Evolutionary conservation across 1,140 invertebrate species (phyloP).

Genomic region (Choristoneura fumiferana): DNA sequence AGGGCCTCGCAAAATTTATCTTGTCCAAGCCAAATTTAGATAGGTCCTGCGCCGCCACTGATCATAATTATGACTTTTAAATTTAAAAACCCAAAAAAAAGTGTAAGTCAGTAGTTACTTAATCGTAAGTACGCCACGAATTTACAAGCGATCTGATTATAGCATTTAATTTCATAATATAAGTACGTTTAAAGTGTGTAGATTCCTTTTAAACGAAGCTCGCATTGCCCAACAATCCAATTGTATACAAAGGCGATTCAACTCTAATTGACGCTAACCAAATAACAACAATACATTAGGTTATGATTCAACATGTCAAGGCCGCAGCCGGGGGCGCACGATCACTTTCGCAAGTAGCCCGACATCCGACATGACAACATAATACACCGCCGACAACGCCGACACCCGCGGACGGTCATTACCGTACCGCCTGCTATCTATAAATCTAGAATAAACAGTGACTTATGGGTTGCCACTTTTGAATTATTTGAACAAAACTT

Average conservation of each 20-base stretch:
- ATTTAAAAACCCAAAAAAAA: no score
- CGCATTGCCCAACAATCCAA: neutral
- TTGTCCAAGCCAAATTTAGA: no score
- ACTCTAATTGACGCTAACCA: conserved; percentile 12
- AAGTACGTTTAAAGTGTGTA: no score
- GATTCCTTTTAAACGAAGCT: conserved; percentile 3
- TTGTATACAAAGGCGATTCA: conserved; percentile 14
- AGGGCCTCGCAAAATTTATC: no score
- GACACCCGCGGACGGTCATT: neutral
- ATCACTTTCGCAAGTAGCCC: conserved; percentile 13
- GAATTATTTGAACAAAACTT: conserved; percentile 13
- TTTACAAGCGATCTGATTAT: no score
- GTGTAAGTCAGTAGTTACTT: no score
- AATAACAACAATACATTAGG: conserved; percentile 13
- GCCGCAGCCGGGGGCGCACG: conserved; percentile 11
- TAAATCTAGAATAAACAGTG: conserved; percentile 19
- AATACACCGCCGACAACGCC: neutral
- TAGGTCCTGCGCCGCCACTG: no score
- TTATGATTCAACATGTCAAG: conserved; percentile 16
- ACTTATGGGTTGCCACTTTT: conserved; percentile 17
- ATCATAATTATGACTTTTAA: no score
- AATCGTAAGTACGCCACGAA: no score
- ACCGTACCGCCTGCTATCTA: conserved; percentile 7
- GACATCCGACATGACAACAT: conserved; percentile 3
- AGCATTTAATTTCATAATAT: no score